Percentiles rank a stretch among this genome's conserved stretches.
phyloP scores from a whole-genome alignment of 2,888 invertebrate genomes.

The Lasioglossum zephyrum region DNA sequence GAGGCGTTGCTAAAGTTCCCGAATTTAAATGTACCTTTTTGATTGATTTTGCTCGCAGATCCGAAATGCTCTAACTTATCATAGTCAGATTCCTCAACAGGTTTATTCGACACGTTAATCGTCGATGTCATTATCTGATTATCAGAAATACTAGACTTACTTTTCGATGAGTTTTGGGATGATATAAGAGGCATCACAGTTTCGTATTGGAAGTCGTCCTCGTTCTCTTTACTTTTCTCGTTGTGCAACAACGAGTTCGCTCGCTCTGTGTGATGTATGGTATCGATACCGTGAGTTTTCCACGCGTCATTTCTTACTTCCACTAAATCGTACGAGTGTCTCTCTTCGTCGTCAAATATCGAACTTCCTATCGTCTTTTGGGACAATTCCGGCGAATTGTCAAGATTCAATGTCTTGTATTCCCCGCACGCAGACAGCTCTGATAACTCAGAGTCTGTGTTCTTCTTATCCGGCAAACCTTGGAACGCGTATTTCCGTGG shows the following conservation, averaged over 20 bases:
- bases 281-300: conserved; percentile 91
- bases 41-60: conserved; percentile 89
- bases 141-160: conserved; percentile 66
- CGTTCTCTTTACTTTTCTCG: conserved; percentile 79
- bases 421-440: conserved; percentile 85
- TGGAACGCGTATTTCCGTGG: conserved; percentile 86
- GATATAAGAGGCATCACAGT: conserved; percentile 72
- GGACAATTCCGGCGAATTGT: conserved; percentile 83
- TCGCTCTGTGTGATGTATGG: conserved; percentile 90
- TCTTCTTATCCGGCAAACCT: conserved; percentile 79
- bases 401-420: conserved; percentile 86
- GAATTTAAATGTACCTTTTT: conserved; percentile 90
- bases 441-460: conserved; percentile 83
- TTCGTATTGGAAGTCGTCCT: conserved; percentile 79
- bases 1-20: conserved; percentile 77
- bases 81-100: conserved; percentile 86
- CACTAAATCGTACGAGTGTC: conserved; percentile 90
- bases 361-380: conserved; percentile 69
- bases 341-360: conserved; percentile 83
- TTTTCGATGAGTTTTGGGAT: conserved; percentile 73
- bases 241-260: conserved; percentile 71
- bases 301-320: conserved; percentile 92
- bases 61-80: conserved; percentile 93
- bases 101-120: conserved; percentile 73
- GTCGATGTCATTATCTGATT: conserved; percentile 69